Base-by-base conservation (phyloP, 2,888 invertebrate genomes). In the Macrosoma leucophasiata region DNA sequence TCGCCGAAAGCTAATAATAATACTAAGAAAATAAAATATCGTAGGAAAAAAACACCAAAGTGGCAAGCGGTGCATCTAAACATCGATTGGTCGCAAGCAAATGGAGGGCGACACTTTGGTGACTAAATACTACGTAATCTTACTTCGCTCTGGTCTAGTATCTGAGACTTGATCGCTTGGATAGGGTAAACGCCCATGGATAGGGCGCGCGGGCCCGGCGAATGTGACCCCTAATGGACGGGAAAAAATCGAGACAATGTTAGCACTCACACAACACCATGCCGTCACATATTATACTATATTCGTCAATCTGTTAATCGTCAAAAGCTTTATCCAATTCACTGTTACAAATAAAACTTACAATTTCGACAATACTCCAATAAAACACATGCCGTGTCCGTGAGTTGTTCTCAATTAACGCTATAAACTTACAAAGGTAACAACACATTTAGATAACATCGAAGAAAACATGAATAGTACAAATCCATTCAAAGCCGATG, bases 151-250 rank as follows among this genome's bases (percentile, higher is more conserved):
- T 90, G 91, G 85, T 90, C 90, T 78, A 93, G 90, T 81, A 95
- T 93, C 87, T 90, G 90, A 77, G 95, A 95, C 86, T 91, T 90
- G 86, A 95, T 87, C 85, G 90, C 90, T 87, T 94, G 93, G 79
- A 94, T 92, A 74, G 94, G 95, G 86, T 91, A 95, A 75, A 92
- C 90, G 68, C 95, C 95, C 92, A 94, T 93, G 62, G 94, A 92
- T 62, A 93, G 90, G 75, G 92, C 91, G 78, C 95, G 91, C 79
- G 94, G 93, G 86, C 93, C 94, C 77, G 95, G 95, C 82, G 95
- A 95, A 85, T 93, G 93, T 70, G 93, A 91, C 85, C 95, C 95
- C 95, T 95, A 86, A 71, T 73, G 65, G 73, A n/a, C n/a, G n/a
- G n/a, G n/a, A n/a, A 75, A 77, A 79, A 82, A 77, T 78, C 85